Evolutionary conservation across 1,140 invertebrate species (phyloP).

Genomic region (Brachionus koreanus): DNA sequence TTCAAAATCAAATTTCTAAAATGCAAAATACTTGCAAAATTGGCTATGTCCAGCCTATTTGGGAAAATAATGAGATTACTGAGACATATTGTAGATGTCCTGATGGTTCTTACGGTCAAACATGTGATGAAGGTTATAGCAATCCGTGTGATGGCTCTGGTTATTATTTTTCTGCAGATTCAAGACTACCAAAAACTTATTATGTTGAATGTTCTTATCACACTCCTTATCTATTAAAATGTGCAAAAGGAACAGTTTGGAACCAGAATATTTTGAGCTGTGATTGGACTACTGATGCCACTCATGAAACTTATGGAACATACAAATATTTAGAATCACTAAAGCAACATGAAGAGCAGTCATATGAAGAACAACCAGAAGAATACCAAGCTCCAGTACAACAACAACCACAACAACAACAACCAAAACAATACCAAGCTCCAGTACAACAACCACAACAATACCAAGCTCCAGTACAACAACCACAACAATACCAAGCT

Average conservation of each 20-base stretch:
- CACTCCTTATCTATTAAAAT: slow-evolving; percentile 42
- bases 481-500: not conserved
- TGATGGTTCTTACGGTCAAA: not conserved
- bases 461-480: not conserved
- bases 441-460: not conserved
- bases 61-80: slow-evolving; percentile 24
- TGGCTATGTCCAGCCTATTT: slow-evolving; percentile 33
- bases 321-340: not conserved
- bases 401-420: not conserved
- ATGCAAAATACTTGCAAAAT: slow-evolving; percentile 10
- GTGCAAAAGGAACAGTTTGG: slow-evolving; percentile 37
- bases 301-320: not conserved
- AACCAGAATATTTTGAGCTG: slow-evolving; percentile 35
- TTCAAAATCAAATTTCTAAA: not conserved
- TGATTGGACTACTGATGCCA: slow-evolving; percentile 29
- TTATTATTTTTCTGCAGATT: slow-evolving; percentile 20
- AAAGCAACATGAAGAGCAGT: not conserved
- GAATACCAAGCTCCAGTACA: not conserved
- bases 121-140: not conserved
- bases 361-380: not conserved
- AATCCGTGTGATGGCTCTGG: not conserved
- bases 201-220: slow-evolving; percentile 31
- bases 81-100: slow-evolving; percentile 40
- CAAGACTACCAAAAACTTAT: slow-evolving; percentile 17
- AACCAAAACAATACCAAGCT: not conserved